These are phyloP conservation scores for Tribolium freemani DNA, from an alignment of 2,888 invertebrate genomes.

Conservation along the genomic window DNA sequence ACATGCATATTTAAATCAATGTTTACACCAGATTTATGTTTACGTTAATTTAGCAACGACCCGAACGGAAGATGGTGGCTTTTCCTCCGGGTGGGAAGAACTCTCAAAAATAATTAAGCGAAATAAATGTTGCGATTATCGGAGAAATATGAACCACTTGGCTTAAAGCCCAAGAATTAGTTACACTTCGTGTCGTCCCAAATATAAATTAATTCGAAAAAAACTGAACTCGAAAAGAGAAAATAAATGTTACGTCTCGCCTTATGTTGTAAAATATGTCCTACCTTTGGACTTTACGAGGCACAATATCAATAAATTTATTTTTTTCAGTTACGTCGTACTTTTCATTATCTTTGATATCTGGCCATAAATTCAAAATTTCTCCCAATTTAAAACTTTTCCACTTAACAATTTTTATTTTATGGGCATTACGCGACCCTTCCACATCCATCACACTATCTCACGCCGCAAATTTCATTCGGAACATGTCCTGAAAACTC, in stretches of 20 bases:
- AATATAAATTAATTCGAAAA: too few relatives aligned
- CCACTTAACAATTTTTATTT: neutral
- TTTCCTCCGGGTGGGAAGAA: neutral
- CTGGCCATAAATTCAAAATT: neutral
- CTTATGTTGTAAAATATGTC: neutral
- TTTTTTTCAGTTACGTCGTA: neutral
- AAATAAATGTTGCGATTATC: neutral
- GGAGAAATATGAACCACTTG: too few relatives aligned
- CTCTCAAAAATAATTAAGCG: slow-evolving; percentile 4
- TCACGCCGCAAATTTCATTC: neutral
- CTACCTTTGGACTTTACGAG: neutral
- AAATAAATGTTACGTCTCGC: neutral
- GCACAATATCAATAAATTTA: neutral
- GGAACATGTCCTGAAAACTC: neutral
- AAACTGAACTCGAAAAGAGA: too few relatives aligned
- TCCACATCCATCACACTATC: neutral
- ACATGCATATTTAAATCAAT: slow-evolving; percentile 32
- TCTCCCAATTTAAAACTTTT: neutral
- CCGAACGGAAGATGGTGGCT: neutral
- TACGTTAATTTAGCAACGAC: slow-evolving; percentile 9
- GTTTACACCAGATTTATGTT: slow-evolving; percentile 27
- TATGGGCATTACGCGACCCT: neutral
- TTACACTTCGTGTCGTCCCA: too few relatives aligned
- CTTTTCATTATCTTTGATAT: neutral
- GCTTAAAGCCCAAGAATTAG: neutral